These are phyloP conservation scores for Pseudorectes ferrugineus DNA, from an alignment of 2,113 vertebrate genomes.

Conservation along the genomic window DNA sequence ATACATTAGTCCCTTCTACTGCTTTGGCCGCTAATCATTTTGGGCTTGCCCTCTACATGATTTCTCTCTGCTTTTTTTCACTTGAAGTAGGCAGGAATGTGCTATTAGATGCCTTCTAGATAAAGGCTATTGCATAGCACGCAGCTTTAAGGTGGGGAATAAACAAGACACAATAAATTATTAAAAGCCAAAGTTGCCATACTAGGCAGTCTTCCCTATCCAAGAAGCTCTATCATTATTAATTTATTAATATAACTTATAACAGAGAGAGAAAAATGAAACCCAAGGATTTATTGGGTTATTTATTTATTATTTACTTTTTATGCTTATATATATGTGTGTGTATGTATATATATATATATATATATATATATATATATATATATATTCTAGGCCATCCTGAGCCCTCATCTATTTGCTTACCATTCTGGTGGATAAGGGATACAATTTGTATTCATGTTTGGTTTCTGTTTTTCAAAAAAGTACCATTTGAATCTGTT, in stretches of 20 bases:
- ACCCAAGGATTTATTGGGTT: background rate
- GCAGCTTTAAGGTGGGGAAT: background rate
- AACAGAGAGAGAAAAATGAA: background rate
- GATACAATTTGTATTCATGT: background rate
- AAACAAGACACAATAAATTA: background rate
- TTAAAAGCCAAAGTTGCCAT: background rate
- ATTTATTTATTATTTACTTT: background rate
- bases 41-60: background rate
- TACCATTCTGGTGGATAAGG: background rate
- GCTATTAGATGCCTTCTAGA: background rate
- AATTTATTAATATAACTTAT: background rate
- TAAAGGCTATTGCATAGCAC: background rate
- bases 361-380: fast-evolving
- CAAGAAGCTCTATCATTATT: background rate
- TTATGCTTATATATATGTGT: background rate
- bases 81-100: background rate
- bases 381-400: background rate
- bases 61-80: background rate
- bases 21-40: background rate
- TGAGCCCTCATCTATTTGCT: background rate
- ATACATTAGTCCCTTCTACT: background rate
- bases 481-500: background rate
- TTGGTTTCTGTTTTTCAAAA: background rate
- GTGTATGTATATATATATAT: background rate
- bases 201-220: background rate